Percentiles rank a stretch among this genome's conserved stretches.
phyloP scores from a whole-genome alignment of 2,888 invertebrate genomes.

The Frankliniella fusca region DNA sequence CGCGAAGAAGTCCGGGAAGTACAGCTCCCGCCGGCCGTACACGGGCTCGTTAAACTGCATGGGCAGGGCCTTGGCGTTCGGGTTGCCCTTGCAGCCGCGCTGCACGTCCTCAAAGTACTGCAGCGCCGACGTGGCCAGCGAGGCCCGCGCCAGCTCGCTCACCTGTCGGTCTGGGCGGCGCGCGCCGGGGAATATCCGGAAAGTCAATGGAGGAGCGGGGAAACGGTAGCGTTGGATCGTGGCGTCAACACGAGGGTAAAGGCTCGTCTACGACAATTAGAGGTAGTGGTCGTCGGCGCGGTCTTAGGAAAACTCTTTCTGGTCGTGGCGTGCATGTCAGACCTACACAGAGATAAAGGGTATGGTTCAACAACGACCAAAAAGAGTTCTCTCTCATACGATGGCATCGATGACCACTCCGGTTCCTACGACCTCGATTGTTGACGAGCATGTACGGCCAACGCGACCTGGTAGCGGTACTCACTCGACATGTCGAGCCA shows the following conservation, averaged over 20 bases:
- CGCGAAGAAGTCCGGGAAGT: conserved; percentile 73
- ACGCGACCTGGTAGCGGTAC: conserved; percentile 38
- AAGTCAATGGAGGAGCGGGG: too few species aligned
- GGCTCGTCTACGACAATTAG: background rate
- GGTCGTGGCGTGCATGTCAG: too few species aligned
- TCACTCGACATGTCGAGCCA: conserved; percentile 73
- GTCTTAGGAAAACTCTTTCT: too few species aligned
- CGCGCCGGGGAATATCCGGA: background rate
- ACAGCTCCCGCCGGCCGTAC: conserved; percentile 61
- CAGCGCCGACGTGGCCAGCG: conserved; percentile 61
- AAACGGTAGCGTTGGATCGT: too few species aligned
- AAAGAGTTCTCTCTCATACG: too few species aligned
- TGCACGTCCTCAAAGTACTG: conserved; percentile 60
- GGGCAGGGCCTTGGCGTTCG: conserved; percentile 53
- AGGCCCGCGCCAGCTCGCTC: background rate
- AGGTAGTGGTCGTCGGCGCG: background rate
- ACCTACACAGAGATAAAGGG: too few species aligned
- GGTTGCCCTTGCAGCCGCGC: conserved; percentile 36
- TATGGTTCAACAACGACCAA: too few species aligned
- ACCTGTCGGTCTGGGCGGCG: conserved; percentile 3
- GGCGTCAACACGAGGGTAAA: too few species aligned
- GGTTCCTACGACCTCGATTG: too few species aligned
- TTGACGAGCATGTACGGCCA: too few species aligned
- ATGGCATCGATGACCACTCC: too few species aligned
- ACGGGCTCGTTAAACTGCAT: conserved; percentile 64